Conservation (phyloP, 2,113 vertebrate species). For the Speoplatyrhinus poulsoni region DNA sequence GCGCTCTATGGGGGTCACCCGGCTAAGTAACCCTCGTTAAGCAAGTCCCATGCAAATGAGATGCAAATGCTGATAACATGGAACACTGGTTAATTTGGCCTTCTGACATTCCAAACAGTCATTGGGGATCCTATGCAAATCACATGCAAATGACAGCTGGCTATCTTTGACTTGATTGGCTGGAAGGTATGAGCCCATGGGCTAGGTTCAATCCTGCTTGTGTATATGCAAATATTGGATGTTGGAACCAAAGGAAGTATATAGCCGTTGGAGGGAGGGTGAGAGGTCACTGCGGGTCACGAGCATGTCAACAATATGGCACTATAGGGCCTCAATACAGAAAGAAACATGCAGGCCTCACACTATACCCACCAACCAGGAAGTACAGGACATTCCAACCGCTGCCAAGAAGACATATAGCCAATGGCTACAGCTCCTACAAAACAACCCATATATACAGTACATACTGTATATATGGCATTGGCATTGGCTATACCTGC, state of each 20-base stretch:
- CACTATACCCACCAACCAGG: constrained; percentile 40
- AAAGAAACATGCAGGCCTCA: constrained; percentile 58
- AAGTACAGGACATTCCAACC: constrained; percentile 50
- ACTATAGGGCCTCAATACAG: constrained; percentile 37
- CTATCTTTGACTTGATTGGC: constrained; percentile 58
- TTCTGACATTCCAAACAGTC: constrained; percentile 80
- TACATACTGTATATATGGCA: no score
- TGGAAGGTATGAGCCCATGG: constrained; percentile 42
- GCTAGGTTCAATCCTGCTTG: constrained; percentile 41
- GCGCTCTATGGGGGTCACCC: constrained; percentile 71
- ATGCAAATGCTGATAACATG: constrained; percentile 74
- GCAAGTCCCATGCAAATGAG: constrained; percentile 77
- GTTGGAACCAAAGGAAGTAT: constrained; percentile 52
- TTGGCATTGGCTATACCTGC: no score
- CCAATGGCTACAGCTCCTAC: constrained; percentile 63
- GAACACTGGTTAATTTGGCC: constrained; percentile 82
- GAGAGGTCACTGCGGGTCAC: constrained; percentile 47
- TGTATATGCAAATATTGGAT: constrained; percentile 62
- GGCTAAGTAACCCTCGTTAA: constrained; percentile 75
- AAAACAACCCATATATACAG: constrained; percentile 10
- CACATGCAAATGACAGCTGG: constrained; percentile 75
- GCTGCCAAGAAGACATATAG: constrained; percentile 31
- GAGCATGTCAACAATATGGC: constrained; percentile 50
- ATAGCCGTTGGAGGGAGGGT: constrained; percentile 33
- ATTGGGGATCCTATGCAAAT: constrained; percentile 62